Percentiles rank a stretch among this genome's conserved stretches.
Conservation (phyloP, 2,113 vertebrate species). For the Heliornis fulica region DNA sequence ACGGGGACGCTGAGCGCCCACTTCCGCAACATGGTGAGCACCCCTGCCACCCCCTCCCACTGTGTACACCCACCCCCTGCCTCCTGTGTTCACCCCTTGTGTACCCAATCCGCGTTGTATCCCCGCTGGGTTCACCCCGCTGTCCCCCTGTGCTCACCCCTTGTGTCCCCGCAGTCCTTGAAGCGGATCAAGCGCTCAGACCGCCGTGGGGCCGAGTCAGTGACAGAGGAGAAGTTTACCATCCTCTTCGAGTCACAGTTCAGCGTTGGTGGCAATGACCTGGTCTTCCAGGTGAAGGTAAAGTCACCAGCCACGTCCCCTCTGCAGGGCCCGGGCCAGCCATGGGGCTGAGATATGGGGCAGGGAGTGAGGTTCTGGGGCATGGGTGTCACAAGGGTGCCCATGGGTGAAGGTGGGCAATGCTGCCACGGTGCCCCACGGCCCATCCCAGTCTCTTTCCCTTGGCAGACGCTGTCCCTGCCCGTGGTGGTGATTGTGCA, state of each 20-base stretch:
- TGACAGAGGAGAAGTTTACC: constrained; percentile 98
- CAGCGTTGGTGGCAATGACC: constrained; percentile 93
- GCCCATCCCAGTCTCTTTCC: background rate
- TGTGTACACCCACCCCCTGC: rapidly evolving
- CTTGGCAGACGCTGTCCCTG: constrained; percentile 88
- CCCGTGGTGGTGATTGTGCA: constrained; percentile 98
- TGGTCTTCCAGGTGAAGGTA: constrained; percentile 98
- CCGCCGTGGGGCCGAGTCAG: constrained; percentile 91
- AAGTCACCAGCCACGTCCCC: background rate
- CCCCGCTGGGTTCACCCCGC: rapidly evolving
- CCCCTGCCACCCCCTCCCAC: rapidly evolving
- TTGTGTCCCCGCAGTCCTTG: constrained; percentile 78
- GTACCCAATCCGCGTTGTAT: background rate
- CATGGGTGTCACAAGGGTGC: background rate
- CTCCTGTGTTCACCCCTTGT: background rate
- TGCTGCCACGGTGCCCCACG: background rate
- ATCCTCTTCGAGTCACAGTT: constrained; percentile 98
- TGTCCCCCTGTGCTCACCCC: background rate
- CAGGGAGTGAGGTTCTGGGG: background rate
- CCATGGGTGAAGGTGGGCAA: background rate
- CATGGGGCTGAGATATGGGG: background rate
- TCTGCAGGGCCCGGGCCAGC: background rate
- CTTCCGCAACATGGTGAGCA: constrained; percentile 94
- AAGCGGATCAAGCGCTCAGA: constrained; percentile 97
- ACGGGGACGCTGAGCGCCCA: constrained; percentile 93